Evolutionary conservation across 2,797 vertebrate species (phyloP).

Genomic region (Chromobotia macracanthus): DNA sequence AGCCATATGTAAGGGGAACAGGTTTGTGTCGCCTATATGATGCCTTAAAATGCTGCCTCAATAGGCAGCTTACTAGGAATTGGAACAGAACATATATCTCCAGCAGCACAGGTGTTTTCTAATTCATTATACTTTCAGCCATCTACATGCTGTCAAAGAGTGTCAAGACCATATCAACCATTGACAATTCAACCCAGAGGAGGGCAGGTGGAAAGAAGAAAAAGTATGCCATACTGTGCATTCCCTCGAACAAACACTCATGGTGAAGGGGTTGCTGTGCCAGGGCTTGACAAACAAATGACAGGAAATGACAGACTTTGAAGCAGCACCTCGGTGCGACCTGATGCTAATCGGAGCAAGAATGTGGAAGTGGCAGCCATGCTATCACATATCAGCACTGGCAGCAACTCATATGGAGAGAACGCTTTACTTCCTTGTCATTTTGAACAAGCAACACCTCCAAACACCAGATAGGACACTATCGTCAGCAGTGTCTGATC

Average conservation of each 20-base stretch:
- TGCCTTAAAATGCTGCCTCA: background rate
- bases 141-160: slow-evolving; percentile 83
- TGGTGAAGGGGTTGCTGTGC: slow-evolving; percentile 64
- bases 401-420: slow-evolving; percentile 61
- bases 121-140: slow-evolving; percentile 77
- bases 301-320: slow-evolving; percentile 82
- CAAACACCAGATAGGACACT: slow-evolving; percentile 80
- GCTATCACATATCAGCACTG: slow-evolving; percentile 59
- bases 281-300: slow-evolving; percentile 82
- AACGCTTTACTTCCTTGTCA: slow-evolving; percentile 74
- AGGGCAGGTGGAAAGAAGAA: slow-evolving; percentile 66
- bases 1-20: background rate
- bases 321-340: slow-evolving; percentile 76
- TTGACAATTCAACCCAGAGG: slow-evolving; percentile 74
- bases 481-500: slow-evolving; percentile 82
- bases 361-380: slow-evolving; percentile 77
- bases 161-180: slow-evolving; percentile 79
- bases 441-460: slow-evolving; percentile 81
- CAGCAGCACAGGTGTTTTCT: slow-evolving; percentile 71
- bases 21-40: background rate
- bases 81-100: background rate
- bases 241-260: slow-evolving; percentile 49
- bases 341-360: slow-evolving; percentile 81
- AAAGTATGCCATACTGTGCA: slow-evolving; percentile 57
- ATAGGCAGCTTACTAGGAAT: background rate